Percentiles rank a stretch among this genome's conserved stretches.
phyloP scores from a whole-genome alignment of 2,797 vertebrate species.

The Schizopygopsis pylzovi region DNA sequence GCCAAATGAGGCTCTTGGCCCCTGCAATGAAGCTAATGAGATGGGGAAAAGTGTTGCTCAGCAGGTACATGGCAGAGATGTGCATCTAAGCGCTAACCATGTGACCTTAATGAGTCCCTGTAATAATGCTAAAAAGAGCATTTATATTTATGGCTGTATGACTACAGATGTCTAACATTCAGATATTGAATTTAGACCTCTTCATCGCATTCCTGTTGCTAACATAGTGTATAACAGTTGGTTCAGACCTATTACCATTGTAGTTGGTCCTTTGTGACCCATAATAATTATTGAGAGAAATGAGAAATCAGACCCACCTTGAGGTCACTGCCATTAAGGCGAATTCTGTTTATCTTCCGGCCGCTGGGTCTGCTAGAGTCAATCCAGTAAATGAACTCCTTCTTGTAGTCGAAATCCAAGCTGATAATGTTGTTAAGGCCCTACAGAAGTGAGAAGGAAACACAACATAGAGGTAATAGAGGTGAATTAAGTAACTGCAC shows the following conservation, averaged over 20 bases:
- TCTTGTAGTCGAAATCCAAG: constrained; percentile 98
- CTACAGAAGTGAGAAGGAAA: constrained; percentile 72
- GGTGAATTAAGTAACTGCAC: constrained; percentile 8
- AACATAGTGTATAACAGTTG: background rate
- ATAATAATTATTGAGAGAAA: background rate
- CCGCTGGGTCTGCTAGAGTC: constrained; percentile 96
- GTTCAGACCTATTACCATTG: background rate
- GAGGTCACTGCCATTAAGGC: constrained; percentile 93
- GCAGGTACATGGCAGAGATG: constrained; percentile 37
- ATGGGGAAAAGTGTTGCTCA: constrained; percentile 61
- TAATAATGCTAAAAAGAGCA: constrained; percentile 35
- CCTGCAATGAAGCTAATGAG: constrained; percentile 72
- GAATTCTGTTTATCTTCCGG: constrained; percentile 96
- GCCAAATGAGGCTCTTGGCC: constrained; percentile 73
- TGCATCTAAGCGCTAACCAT: constrained; percentile 44
- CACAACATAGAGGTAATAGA: constrained; percentile 10
- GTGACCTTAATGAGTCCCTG: constrained; percentile 46
- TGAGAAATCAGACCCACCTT: constrained; percentile 82
- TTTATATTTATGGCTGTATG: constrained; percentile 15
- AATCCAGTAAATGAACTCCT: constrained; percentile 98
- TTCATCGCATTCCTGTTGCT: background rate
- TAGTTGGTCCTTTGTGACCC: background rate
- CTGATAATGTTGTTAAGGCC: constrained; percentile 97
- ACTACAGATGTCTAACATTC: constrained; percentile 24
- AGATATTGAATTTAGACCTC: constrained; percentile 12